phyloP scores from a whole-genome alignment of 2,797 vertebrate species.

The Melanotaenia boesemani region DNA sequence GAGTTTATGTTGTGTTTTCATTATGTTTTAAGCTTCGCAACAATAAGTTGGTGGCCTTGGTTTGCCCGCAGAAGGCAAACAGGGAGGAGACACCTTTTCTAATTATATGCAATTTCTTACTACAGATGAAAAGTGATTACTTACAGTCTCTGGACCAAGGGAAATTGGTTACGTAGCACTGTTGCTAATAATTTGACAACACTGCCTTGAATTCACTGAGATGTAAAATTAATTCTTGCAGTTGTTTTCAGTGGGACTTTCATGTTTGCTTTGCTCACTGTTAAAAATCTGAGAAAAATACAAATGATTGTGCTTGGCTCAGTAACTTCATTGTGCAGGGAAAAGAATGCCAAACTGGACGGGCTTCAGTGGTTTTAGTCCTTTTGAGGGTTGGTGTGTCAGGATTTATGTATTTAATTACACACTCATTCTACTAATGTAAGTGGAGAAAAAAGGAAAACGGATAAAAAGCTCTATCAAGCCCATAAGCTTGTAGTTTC shows the following conservation, averaged over 20 bases:
- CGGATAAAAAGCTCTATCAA: conserved; percentile 73
- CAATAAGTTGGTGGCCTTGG: conserved; percentile 59
- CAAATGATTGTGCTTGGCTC: conserved; percentile 83
- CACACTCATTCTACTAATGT: conserved; percentile 81
- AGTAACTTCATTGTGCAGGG: conserved; percentile 82
- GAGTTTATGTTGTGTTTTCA: conserved; percentile 61
- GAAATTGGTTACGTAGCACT: conserved; percentile 81
- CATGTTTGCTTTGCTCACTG: conserved; percentile 80
- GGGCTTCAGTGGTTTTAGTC: conserved; percentile 80
- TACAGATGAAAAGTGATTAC: conserved; percentile 78
- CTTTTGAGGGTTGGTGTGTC: conserved; percentile 81
- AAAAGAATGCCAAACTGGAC: conserved; percentile 75
- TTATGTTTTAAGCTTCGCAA: conserved; percentile 63
- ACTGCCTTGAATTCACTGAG: conserved; percentile 82
- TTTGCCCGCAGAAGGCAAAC: conserved; percentile 64
- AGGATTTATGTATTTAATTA: conserved; percentile 86
- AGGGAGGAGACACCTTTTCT: conserved; percentile 69
- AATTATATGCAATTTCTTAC: conserved; percentile 79
- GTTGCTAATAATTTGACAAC: conserved; percentile 84
- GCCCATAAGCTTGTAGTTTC: conserved; percentile 77
- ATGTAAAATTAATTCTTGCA: conserved; percentile 85
- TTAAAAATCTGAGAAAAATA: conserved; percentile 83
- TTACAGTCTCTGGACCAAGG: conserved; percentile 79
- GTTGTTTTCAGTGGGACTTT: conserved; percentile 82
- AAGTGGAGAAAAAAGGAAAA: conserved; percentile 79